phyloP scores from a whole-genome alignment of 2,113 vertebrate genomes.

The Eulemur macaco region DNA sequence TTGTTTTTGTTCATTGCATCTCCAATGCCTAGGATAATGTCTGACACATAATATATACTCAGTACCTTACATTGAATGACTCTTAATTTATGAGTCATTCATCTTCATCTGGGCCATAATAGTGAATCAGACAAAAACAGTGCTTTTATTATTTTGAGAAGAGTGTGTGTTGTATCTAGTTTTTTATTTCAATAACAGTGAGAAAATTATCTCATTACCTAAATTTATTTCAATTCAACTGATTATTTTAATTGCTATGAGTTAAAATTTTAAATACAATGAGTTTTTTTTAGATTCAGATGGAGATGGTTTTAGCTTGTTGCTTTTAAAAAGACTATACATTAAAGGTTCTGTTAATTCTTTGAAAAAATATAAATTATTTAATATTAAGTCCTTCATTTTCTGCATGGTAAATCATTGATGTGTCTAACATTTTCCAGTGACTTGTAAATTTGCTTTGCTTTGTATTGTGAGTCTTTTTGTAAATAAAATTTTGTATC shows the following conservation, averaged over 20 bases:
- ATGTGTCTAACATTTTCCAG: slow-evolving; percentile 48
- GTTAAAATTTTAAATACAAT: slow-evolving; percentile 19
- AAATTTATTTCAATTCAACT: background rate
- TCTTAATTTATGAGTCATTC: background rate
- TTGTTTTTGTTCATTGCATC: background rate
- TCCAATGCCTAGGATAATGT: background rate
- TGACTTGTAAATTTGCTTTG: slow-evolving; percentile 58
- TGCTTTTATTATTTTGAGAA: background rate
- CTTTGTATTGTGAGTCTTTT: slow-evolving; percentile 53
- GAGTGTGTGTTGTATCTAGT: background rate
- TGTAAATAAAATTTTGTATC: slow-evolving; percentile 25
- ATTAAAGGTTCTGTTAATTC: slow-evolving; percentile 44
- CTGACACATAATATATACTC: background rate
- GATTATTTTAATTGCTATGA: background rate
- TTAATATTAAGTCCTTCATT: slow-evolving; percentile 16
- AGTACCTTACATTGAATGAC: background rate
- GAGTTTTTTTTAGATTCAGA: background rate
- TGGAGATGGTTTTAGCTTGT: background rate
- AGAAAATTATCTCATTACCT: background rate
- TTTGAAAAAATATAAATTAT: slow-evolving; percentile 12
- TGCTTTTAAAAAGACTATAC: background rate
- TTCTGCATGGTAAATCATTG: slow-evolving; percentile 59
- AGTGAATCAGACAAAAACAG: background rate
- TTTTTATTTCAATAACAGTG: slow-evolving; percentile 6
- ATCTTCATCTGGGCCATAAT: slow-evolving; percentile 24